Conservation (phyloP, 1,140 invertebrate species). For the Bicyclus anynana region DNA sequence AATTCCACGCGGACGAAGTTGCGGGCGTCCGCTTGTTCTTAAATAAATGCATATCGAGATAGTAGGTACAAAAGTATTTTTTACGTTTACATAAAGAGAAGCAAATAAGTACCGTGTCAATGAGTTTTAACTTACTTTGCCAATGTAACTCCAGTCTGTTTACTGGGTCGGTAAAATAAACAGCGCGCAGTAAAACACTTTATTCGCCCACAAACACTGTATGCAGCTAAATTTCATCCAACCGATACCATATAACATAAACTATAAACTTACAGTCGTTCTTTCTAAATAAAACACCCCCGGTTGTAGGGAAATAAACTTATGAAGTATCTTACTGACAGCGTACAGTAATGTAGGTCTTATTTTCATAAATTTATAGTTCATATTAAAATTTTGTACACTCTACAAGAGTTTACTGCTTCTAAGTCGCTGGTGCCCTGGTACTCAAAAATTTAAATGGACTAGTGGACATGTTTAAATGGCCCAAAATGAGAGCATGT, state of each 20-base stretch:
- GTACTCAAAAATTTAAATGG: constrained; percentile 18
- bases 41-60: too few species aligned
- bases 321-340: constrained; percentile 3
- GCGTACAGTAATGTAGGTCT: neutral
- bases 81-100: too few species aligned
- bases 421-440: constrained; percentile 12
- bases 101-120: too few species aligned
- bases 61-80: too few species aligned
- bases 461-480: neutral
- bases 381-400: neutral
- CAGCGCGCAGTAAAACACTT: neutral
- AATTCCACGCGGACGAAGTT: too few species aligned
- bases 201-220: neutral
- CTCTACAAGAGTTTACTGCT: neutral
- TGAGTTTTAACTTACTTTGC: too few species aligned
- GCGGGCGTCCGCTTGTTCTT: too few species aligned
- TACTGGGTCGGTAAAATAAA: neutral
- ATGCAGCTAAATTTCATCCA: neutral
- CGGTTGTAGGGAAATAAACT: constrained; percentile 9
- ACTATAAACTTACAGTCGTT: neutral
- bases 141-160: too few species aligned
- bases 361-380: neutral
- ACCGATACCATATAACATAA: neutral
- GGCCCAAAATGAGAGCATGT: neutral
- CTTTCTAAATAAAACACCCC: constrained; percentile 12